Conservation (phyloP, 2,888 invertebrate genomes). For the Drosophila atroscutellata region DNA sequence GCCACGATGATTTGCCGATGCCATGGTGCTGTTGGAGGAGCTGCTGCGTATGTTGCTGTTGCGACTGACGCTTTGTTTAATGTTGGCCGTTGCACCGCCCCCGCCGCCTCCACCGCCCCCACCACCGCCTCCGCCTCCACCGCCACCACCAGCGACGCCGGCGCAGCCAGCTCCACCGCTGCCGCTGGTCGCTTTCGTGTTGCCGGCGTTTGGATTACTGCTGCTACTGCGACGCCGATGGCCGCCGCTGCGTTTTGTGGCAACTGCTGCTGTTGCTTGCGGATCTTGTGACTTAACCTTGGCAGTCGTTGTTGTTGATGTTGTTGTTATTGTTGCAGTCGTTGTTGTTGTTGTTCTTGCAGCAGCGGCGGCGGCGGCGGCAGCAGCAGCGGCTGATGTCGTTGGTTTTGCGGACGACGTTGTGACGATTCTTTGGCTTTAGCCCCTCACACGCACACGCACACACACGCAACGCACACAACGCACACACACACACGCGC, state of each 20-base stretch:
- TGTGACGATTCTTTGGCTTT: constrained; percentile 60
- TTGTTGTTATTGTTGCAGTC: constrained; percentile 37
- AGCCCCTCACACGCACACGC: constrained; percentile 29
- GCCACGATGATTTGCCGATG: constrained; percentile 85
- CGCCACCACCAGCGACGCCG: constrained; percentile 76
- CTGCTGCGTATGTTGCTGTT: constrained; percentile 85
- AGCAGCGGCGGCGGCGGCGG: constrained; percentile 68
- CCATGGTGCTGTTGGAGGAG: constrained; percentile 85
- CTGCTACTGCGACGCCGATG: constrained; percentile 80
- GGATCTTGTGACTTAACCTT: constrained; percentile 51
- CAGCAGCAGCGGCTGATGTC: constrained; percentile 79
- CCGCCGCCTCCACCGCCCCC: constrained; percentile 50
- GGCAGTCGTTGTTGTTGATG: constrained; percentile 47
- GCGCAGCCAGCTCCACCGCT: constrained; percentile 81
- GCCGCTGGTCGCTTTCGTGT: constrained; percentile 79
- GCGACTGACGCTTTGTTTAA: constrained; percentile 84
- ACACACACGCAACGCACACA: constrained; percentile 27
- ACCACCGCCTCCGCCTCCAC: constrained; percentile 63
- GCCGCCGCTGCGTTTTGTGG: constrained; percentile 69
- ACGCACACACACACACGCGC: constrained; percentile 27
- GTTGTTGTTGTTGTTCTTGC: constrained; percentile 10
- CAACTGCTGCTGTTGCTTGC: constrained; percentile 34
- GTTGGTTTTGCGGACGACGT: constrained; percentile 78
- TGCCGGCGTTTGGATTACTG: constrained; percentile 79
- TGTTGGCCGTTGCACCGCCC: constrained; percentile 57